Base-by-base conservation (phyloP, 1,140 invertebrate species). In the Drosophila equinoxialis region DNA sequence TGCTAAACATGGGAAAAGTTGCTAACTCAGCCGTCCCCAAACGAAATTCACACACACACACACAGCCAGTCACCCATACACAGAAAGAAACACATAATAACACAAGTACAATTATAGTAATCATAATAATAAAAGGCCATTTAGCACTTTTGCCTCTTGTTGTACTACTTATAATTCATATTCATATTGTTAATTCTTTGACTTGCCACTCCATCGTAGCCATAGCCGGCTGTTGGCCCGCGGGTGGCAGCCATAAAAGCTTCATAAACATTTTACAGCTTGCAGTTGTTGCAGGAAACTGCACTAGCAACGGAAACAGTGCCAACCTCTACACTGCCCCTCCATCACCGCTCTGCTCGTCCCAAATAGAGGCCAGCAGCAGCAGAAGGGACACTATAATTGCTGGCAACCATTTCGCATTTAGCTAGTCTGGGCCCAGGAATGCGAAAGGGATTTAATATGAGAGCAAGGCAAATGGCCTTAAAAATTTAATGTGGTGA, bases 201-300 rank as follows among this genome's bases (percentile, higher is more conserved):
- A 68, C 63, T 69, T 45, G 60, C 58, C 48, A 66, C 37, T 58
- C 23, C 41, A 55, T 37, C 11, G 55, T 62, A 14, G 8, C 8
- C 7, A 42, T 62, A 14, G 8, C 8, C 13, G 41, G 14, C 64
- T 10, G 10, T 41, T 7, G 41, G 17, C 62, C 51, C 78, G 71
- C 59, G 75, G 76, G 75, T 55, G 65, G 63, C 76, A 64, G 55
- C 62, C 76, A 87, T 87, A 89, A 87, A 87, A 87, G 83, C 83
- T 79, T 87, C 84, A 87, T 87, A 87, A 87, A 87, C 83, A 87
- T 87, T 87, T 87, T 83, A 87, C 84, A 87, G 84, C 83, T 82
- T 89, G 83, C 83, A 89, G 84, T 80, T 77, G 79, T 76, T 77
- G 82, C 82, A 79, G 77, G 77, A 77, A 77, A 77, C 70, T 59